Evolutionary conservation across 2,797 vertebrate genomes (phyloP).

Genomic region (Cercopithecus diana): DNA sequence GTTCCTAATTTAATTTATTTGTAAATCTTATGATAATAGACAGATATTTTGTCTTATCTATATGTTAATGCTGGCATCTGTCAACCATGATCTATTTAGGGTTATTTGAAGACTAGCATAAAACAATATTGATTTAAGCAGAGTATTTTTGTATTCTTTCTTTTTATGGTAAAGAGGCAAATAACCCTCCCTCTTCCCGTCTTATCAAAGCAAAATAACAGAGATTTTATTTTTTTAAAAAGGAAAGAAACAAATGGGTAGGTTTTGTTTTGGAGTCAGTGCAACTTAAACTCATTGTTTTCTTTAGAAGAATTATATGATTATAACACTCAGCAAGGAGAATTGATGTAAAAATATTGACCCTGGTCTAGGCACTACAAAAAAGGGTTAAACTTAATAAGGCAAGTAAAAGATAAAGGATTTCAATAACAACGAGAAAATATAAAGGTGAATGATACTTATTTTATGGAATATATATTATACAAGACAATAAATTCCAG

Average conservation of each 20-base stretch:
- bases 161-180: slow-evolving; percentile 27
- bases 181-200: not conserved
- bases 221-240: not conserved
- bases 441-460: not conserved
- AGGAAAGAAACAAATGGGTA: not conserved
- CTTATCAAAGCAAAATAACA: slow-evolving; percentile 21
- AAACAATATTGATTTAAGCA: slow-evolving; percentile 49
- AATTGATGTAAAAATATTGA: not conserved
- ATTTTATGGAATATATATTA: slow-evolving; percentile 1
- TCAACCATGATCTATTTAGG: not conserved
- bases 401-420: not conserved
- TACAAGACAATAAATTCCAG: not conserved
- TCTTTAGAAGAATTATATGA: not conserved
- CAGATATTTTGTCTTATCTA: slow-evolving; percentile 9
- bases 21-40: not conserved
- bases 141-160: not conserved
- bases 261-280: slow-evolving; percentile 3
- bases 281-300: not conserved
- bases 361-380: not conserved
- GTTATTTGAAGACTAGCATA: not conserved
- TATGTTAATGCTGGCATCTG: slow-evolving; percentile 26
- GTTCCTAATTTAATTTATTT: slow-evolving; percentile 21
- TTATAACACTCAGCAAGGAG: not conserved
- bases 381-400: not conserved
- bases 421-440: slow-evolving; percentile 8